phyloP scores from a whole-genome alignment of 2,797 vertebrate genomes.

The Spheniscus humboldti region DNA sequence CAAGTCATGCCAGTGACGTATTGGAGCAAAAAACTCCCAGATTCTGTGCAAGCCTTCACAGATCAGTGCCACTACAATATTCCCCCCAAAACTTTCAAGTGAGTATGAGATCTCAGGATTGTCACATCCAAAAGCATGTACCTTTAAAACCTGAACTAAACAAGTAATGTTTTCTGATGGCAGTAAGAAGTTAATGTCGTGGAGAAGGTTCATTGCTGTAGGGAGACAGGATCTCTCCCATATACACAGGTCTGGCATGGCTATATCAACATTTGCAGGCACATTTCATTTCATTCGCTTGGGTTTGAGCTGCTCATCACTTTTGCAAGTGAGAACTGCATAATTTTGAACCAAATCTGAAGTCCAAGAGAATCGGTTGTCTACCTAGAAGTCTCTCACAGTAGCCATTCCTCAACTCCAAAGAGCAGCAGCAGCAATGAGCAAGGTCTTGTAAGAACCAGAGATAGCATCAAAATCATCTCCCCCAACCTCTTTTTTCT shows the following conservation, averaged over 20 bases:
- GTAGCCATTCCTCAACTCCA: not conserved
- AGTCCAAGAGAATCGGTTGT: not conserved
- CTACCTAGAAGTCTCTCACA: not conserved
- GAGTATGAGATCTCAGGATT: not conserved
- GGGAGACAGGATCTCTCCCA: not conserved
- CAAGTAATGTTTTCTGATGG: not conserved
- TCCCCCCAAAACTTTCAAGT: not conserved
- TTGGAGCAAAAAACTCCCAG: not conserved
- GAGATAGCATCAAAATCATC: not conserved
- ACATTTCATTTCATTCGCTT: not conserved
- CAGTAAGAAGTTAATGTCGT: not conserved
- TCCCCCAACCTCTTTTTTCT: not conserved
- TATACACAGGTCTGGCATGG: not conserved
- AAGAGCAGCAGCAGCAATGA: not conserved
- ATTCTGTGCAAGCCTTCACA: not conserved
- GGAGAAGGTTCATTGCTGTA: not conserved
- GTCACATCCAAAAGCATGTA: not conserved
- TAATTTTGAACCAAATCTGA: not conserved
- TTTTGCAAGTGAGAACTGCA: not conserved
- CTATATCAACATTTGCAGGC: not conserved
- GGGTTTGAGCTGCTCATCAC: not conserved
- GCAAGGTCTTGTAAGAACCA: not conserved
- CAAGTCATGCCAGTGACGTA: not conserved
- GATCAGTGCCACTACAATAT: not conserved
- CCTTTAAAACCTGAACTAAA: not conserved